Evolutionary conservation across 30 jellyfish, hydroid and myxozoan genomes (phyloP).

Genomic region (Aurelia aurita complex sp. Pacific): DNA sequence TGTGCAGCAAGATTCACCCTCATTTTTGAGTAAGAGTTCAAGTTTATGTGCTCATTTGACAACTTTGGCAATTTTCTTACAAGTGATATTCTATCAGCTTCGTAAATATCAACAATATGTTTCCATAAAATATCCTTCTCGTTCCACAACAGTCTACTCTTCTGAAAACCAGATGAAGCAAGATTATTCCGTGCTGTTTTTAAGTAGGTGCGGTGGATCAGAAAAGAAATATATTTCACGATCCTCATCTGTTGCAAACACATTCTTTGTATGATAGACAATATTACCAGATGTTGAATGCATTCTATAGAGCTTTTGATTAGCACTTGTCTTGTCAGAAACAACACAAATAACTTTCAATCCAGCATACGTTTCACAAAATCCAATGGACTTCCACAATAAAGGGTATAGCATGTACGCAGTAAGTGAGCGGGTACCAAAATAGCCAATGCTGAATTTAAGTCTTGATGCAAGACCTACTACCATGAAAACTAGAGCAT

Average conservation of each 20-base stretch:
- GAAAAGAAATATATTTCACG: conserved; percentile 32
- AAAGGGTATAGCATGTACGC: conserved; percentile 30
- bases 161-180: conserved; percentile 37
- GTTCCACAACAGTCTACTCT: conserved; percentile 46
- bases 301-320: conserved; percentile 41
- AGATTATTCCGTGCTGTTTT: conserved; percentile 42
- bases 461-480: conserved; percentile 46
- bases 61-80: conserved; percentile 14
- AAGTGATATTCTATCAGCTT: conserved; percentile 26
- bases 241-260: background rate
- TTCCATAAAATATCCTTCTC: conserved; percentile 26
- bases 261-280: conserved; percentile 19
- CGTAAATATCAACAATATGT: conserved; percentile 40
- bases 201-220: conserved; percentile 41
- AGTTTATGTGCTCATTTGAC: too few relatives aligned
- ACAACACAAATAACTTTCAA: conserved; percentile 42
- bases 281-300: conserved; percentile 31
- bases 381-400: conserved; percentile 53
- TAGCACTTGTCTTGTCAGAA: conserved; percentile 57
- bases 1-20: too few relatives aligned
- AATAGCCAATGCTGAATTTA: conserved; percentile 52
- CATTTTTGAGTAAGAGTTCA: too few relatives aligned
- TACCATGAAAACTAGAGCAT: conserved; percentile 56
- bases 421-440: conserved; percentile 50
- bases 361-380: conserved; percentile 48